Evolutionary conservation across 1,140 invertebrate genomes (phyloP), one percentile per base, ranked within the genome.

Genomic region (Drosophila burlai): DNA sequence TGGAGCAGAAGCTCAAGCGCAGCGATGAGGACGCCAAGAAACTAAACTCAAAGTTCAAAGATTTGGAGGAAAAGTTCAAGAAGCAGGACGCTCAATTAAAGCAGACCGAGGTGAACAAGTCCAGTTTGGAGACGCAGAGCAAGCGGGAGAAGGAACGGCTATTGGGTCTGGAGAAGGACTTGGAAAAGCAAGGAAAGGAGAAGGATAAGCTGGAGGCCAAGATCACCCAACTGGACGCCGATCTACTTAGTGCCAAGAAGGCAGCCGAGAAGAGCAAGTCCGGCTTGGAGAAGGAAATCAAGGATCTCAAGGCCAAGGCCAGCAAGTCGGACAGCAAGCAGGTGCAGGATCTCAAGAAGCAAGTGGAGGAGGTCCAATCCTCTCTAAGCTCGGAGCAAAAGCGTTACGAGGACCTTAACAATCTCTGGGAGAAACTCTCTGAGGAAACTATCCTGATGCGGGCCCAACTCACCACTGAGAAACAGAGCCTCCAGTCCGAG

Each of bases 371-470:
- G 55, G 67, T 93, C 29, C 95, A 97, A 93, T 93, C 94, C 76
- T 94, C 95, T 43, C 77, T 97, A 38, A 94, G 94, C 40, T 94
- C 94, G 24, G 96, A 96, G 84, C 95, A 95, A 62, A 95, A 96
- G 67, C 96, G 97, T 75, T 96, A 96, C 91, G 96, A 97, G 69
- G 97, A 97, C 76, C 93, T 98, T 9, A 97, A 96, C 31, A 94
- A 94, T 4, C 97, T 97, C 92, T 97, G 97, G 92, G 97, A 97
- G 83, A 94, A 96, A 66, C 93, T 98, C n/a, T 95, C 96, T 85
- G 96, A 97, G 91, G 96, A 97, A 85, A 96, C 96, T 76, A 96
- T 97, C 1, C 94, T 96, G 0, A 96, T 95, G 55, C 97, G 97
- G 92, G 95, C 96, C 16, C 95, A 96, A 93, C 93, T 97, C 2